Evolutionary conservation across 2,113 vertebrate genomes (phyloP).

Genomic region (Oophaga pumilio): DNA sequence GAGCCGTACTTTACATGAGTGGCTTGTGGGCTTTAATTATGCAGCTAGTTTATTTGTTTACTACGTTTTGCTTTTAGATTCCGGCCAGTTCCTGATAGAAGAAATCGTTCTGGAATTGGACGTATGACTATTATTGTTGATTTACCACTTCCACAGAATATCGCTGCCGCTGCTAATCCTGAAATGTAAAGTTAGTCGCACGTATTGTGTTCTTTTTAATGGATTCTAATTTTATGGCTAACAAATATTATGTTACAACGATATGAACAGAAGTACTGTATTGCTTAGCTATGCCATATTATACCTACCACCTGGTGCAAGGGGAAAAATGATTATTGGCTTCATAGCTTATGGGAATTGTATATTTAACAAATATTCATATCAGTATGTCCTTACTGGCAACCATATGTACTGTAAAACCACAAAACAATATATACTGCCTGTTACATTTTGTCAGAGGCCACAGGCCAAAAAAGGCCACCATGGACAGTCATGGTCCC

Average conservation of each 20-base stretch:
- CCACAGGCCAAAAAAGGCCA: too few species aligned
- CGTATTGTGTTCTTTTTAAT: neutral
- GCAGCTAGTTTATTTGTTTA: constrained; percentile 1
- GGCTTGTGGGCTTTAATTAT: constrained; percentile 22
- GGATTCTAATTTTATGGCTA: neutral
- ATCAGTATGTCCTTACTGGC: neutral
- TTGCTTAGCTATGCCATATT: neutral
- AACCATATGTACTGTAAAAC: too few species aligned
- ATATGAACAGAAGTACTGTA: neutral
- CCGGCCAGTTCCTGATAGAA: neutral
- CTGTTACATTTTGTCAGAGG: too few species aligned
- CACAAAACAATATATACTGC: too few species aligned
- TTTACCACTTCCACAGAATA: neutral
- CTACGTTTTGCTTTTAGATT: neutral
- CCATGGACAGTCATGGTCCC: too few species aligned
- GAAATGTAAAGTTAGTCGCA: neutral
- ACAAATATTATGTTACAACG: neutral
- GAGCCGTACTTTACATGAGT: neutral
- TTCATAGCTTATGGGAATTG: neutral
- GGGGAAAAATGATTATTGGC: neutral
- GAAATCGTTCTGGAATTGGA: neutral
- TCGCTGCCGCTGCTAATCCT: neutral
- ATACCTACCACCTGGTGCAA: neutral
- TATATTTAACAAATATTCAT: neutral
- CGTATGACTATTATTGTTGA: constrained; percentile 1